Evolutionary conservation across 2,797 vertebrate genomes (phyloP), one percentile per base, ranked within the genome.

Genomic region (Anguilla anguilla): DNA sequence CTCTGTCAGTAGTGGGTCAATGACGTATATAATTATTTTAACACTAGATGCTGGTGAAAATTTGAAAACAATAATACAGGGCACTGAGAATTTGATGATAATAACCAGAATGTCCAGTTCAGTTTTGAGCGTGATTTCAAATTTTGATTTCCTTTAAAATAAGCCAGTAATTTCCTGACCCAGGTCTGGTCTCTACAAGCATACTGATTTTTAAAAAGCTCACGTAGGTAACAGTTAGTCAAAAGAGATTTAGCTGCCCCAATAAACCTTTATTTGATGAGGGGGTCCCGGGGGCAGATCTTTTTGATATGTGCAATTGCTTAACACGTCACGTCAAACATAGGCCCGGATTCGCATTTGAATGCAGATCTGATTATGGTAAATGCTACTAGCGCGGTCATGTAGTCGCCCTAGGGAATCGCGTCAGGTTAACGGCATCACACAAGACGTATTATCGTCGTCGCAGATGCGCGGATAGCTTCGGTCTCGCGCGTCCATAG

Each of bases 341-440:
- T 35, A 13, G 64, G 19, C 9, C 46, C 5, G 25, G n/a, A 82
- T 35, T 72, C 11, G 28, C 64, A 81, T 88, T 25, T 17, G 69
- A 84, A 85, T 85, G 84, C 74, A 85, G n/a, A 81, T 15, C 53
- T 59, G 22, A 84, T 85, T 85, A 81, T 43, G n/a, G 55, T 67
- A 46, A 86, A 88, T 57, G 28, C 49, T 25, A 7, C 46, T 55
- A 57, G 59, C 28, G 25, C 46, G 51, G 72, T 61, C 83, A 35
- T 85, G 74, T 59, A 3, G 10, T n/a, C 28, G 35, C 61, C 13
- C 28, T 55, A 67, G 28, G 57, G 55, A 85, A 85, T 74, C 11
- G 1, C 77, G 83, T 59, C 49, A 61, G 35, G 64, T 85, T 88
- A 43, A 72, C 25, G 67, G 39, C 55, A 64, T 77, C 77, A 49